Conservation (phyloP, 2,113 vertebrate species). For the Fregata magnificens region DNA sequence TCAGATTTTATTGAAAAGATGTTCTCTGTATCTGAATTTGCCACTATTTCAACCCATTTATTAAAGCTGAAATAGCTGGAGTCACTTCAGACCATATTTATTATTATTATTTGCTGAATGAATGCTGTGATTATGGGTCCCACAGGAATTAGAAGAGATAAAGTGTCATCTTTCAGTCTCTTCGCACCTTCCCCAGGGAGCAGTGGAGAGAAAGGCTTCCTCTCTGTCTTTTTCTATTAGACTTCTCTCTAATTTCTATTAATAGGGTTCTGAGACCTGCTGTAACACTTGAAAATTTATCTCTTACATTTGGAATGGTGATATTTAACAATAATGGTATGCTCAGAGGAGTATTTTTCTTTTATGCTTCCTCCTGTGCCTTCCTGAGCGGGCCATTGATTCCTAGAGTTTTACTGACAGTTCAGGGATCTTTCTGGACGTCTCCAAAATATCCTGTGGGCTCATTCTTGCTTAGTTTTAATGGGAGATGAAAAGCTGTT, state of each 20-base stretch:
- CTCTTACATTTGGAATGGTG: conserved; percentile 52
- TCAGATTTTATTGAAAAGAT: conserved; percentile 83
- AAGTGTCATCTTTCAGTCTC: conserved; percentile 58
- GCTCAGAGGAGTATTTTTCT: conserved; percentile 22
- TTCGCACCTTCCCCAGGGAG: conserved; percentile 46
- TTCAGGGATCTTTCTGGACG: not conserved
- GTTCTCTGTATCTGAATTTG: conserved; percentile 78
- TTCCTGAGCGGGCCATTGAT: not conserved
- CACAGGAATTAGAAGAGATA: conserved; percentile 41
- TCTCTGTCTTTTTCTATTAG: conserved; percentile 57
- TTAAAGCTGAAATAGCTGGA: conserved; percentile 79
- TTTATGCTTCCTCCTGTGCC: not conserved
- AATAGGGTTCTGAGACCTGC: conserved; percentile 60
- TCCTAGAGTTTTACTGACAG: not conserved
- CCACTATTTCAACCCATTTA: conserved; percentile 79
- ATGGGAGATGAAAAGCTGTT: not conserved
- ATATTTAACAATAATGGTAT: conserved; percentile 70
- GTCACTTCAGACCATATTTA: conserved; percentile 79
- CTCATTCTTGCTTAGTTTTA: not conserved
- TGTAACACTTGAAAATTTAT: conserved; percentile 64
- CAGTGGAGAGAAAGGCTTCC: conserved; percentile 46
- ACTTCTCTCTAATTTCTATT: conserved; percentile 60
- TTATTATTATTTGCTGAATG: conserved; percentile 79
- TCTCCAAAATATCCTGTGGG: not conserved
- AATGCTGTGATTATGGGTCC: conserved; percentile 70